Evolutionary conservation across 2,113 vertebrate genomes (phyloP).

Genomic region (Etia nguti): DNA sequence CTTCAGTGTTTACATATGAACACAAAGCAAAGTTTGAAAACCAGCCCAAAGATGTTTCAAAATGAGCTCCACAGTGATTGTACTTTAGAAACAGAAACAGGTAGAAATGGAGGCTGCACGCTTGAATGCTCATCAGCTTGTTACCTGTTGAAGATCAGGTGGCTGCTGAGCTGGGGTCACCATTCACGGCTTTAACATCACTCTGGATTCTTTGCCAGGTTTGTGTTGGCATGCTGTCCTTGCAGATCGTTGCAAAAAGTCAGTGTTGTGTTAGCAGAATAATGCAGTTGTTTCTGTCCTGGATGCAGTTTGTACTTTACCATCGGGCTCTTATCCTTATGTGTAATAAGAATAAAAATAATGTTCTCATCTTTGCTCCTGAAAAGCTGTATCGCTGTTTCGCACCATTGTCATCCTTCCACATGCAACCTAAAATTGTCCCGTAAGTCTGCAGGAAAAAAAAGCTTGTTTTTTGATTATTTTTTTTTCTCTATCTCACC

Average conservation of each 20-base stretch:
- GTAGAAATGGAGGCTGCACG: rapidly evolving
- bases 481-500: not conserved
- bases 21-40: not conserved
- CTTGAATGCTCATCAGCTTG: not conserved
- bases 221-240: not conserved
- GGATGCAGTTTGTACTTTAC: not conserved
- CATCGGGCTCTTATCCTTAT: not conserved
- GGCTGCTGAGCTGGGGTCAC: not conserved
- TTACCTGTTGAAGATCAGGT: not conserved
- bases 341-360: not conserved
- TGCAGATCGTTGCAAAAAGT: not conserved
- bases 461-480: rapidly evolving
- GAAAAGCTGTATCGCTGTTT: rapidly evolving
- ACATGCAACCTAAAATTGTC: not conserved
- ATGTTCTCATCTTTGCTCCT: not conserved
- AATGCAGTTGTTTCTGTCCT: not conserved
- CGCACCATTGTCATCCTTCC: rapidly evolving
- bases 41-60: not conserved
- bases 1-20: not conserved
- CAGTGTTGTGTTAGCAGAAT: rapidly evolving
- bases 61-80: not conserved
- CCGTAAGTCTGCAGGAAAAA: not conserved
- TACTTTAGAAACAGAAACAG: not conserved
- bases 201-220: not conserved
- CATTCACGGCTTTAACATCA: not conserved